Evolutionary conservation across 2,888 invertebrate species (phyloP).

Genomic region (Exocentrus adspersus): DNA sequence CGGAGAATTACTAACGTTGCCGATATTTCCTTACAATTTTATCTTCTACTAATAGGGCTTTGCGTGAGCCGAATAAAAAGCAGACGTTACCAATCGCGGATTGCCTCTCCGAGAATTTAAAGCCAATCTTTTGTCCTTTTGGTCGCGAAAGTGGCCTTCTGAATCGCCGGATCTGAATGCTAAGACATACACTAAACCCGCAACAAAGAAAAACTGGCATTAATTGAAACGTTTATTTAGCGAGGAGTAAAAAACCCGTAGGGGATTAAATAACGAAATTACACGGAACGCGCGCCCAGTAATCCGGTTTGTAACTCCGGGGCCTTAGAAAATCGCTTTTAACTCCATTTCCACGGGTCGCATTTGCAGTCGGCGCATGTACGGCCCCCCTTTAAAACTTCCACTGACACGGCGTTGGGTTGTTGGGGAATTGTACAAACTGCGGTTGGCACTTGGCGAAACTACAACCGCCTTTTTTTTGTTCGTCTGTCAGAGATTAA

Average conservation of each 20-base stretch:
- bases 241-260: not conserved
- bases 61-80: conserved; percentile 21
- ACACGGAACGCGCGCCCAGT: not conserved
- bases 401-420: conserved; percentile 24
- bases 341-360: conserved; percentile 19
- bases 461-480: conserved; percentile 17
- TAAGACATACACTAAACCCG: no score
- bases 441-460: conserved; percentile 27
- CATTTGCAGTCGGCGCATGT: conserved; percentile 30
- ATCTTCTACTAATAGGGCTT: conserved; percentile 32
- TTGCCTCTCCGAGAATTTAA: not conserved
- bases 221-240: not conserved
- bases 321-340: conserved; percentile 15
- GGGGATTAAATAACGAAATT: conserved; percentile 6
- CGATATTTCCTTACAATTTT: conserved; percentile 33
- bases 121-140: not conserved
- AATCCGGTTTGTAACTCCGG: conserved; percentile 5
- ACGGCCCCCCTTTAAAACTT: conserved; percentile 29
- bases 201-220: no score
- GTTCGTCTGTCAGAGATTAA: not conserved
- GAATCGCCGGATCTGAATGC: no score
- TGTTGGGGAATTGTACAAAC: conserved; percentile 17
- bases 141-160: no score
- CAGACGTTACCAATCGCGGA: not conserved
- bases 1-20: conserved; percentile 31